phyloP scores from a whole-genome alignment of 2,888 invertebrate species.

The Chrysopilus asiliformis region DNA sequence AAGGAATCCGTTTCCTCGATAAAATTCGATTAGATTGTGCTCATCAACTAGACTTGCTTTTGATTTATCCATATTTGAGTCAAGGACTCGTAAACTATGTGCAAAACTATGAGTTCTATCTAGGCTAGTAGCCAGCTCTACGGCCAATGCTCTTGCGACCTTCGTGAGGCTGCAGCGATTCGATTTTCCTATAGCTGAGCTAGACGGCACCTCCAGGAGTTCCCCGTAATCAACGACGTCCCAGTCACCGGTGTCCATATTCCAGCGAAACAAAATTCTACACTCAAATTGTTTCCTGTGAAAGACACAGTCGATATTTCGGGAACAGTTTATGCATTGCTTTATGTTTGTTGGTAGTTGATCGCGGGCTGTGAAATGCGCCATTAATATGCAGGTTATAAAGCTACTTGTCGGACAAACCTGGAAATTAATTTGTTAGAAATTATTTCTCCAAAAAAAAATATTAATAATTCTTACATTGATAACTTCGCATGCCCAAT shows the following conservation, averaged over 20 bases:
- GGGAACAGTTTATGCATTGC: conserved; percentile 30
- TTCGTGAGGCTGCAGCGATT: conserved; percentile 23
- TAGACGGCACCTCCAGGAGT: conserved; percentile 23
- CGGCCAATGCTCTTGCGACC: conserved; percentile 27
- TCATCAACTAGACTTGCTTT: conserved; percentile 29
- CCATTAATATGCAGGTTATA: conserved; percentile 31
- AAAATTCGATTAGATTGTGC: conserved; percentile 34
- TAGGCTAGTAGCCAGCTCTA: conserved; percentile 24
- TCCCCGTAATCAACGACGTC: conserved; percentile 34
- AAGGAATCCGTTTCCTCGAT: too few relatives aligned
- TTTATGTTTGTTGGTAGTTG: conserved; percentile 21
- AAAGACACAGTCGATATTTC: conserved; percentile 28
- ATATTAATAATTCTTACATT: conserved; percentile 19
- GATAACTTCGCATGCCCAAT: conserved; percentile 35
- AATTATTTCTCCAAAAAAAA: background rate
- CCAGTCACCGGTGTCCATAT: conserved; percentile 33
- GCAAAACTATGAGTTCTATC: conserved; percentile 26
- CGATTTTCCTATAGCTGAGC: conserved; percentile 6
- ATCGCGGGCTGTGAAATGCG: conserved; percentile 34
- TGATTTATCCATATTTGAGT: conserved; percentile 32
- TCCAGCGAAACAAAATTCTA: conserved; percentile 34
- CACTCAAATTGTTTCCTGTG: conserved; percentile 34
- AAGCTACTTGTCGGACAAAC: conserved; percentile 31
- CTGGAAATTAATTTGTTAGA: conserved; percentile 13
- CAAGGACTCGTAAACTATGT: conserved; percentile 29